These are phyloP conservation scores for Bursaphelenchus mucronatus DNA, from an alignment of 1,140 invertebrate genomes.

Conservation along the genomic window DNA sequence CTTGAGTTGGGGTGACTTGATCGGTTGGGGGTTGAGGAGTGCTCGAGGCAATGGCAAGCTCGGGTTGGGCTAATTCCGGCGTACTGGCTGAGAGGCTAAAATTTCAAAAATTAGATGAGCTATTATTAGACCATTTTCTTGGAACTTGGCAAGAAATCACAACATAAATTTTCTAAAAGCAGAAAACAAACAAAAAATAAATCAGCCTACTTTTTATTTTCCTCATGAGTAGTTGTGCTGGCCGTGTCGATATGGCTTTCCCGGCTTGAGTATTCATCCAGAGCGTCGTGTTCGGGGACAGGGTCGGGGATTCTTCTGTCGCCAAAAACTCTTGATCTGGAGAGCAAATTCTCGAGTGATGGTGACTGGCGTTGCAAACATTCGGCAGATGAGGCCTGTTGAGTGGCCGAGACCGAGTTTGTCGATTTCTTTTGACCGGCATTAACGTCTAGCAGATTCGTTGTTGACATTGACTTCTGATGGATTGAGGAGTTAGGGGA, in stretches of 20 bases:
- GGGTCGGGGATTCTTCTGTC: slow-evolving; percentile 39
- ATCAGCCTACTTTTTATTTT: not conserved
- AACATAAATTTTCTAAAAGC: too few relatives aligned
- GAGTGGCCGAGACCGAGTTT: slow-evolving; percentile 42
- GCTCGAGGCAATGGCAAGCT: too few relatives aligned
- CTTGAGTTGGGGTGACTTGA: too few relatives aligned
- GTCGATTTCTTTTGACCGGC: slow-evolving; percentile 11
- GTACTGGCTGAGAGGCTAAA: too few relatives aligned
- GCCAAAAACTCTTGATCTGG: slow-evolving; percentile 34
- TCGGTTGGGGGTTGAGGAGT: too few relatives aligned
- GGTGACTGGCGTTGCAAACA: slow-evolving; percentile 53
- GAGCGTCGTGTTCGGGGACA: slow-evolving; percentile 11
- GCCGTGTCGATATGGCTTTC: not conserved
- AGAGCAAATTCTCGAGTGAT: slow-evolving; percentile 55
- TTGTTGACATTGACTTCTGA: slow-evolving; percentile 59
- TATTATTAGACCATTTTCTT: too few relatives aligned
- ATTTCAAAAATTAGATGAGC: too few relatives aligned
- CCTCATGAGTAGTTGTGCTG: slow-evolving; percentile 4
- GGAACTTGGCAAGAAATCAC: too few relatives aligned
- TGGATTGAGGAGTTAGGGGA: slow-evolving; percentile 10
- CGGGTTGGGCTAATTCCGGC: too few relatives aligned
- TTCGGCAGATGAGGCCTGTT: slow-evolving; percentile 56
- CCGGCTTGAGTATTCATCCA: not conserved
- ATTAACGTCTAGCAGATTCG: slow-evolving; percentile 52
- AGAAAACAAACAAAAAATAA: too few relatives aligned